These are phyloP conservation scores for Sweltsa coloradensis DNA, from an alignment of 1,140 invertebrate genomes.

Conservation along the genomic window DNA sequence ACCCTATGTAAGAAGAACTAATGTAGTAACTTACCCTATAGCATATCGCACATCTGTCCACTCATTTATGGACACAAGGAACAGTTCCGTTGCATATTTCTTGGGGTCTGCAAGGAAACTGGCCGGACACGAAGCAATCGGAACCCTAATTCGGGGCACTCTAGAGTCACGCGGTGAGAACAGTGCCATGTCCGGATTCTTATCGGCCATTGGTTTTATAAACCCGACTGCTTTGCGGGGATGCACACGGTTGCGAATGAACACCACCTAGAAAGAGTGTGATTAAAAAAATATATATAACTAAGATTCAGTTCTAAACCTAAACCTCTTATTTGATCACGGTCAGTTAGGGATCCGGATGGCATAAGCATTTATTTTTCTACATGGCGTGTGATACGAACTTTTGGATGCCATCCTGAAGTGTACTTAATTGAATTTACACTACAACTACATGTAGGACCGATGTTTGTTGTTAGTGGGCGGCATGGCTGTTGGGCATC, in stretches of 20 bases:
- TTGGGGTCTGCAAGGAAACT: slow-evolving; percentile 41
- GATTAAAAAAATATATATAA: too few relatives aligned
- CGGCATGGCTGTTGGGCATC: too few relatives aligned
- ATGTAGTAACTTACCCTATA: slow-evolving; percentile 31
- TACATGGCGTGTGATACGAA: too few relatives aligned
- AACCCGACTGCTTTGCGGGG: slow-evolving; percentile 50
- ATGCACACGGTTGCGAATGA: slow-evolving; percentile 39
- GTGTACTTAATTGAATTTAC: too few relatives aligned
- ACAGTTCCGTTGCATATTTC: slow-evolving; percentile 45
- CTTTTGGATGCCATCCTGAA: too few relatives aligned
- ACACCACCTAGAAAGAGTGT: slow-evolving; percentile 31
- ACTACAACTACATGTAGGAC: too few relatives aligned
- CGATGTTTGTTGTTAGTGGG: too few relatives aligned
- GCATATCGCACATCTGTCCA: slow-evolving; percentile 45
- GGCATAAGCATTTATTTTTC: too few relatives aligned
- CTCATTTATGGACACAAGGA: slow-evolving; percentile 50
- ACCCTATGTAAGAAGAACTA: too few relatives aligned
- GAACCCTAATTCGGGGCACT: slow-evolving; percentile 56
- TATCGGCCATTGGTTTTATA: slow-evolving; percentile 44
- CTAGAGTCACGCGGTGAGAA: slow-evolving; percentile 61
- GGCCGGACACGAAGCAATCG: slow-evolving; percentile 42
- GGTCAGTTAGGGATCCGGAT: too few relatives aligned
- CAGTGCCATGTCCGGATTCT: slow-evolving; percentile 38
- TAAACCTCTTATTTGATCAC: too few relatives aligned
- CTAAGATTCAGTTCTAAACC: too few relatives aligned